Conservation (phyloP, 2,888 invertebrate species). For the Carterocephalus palaemon region DNA sequence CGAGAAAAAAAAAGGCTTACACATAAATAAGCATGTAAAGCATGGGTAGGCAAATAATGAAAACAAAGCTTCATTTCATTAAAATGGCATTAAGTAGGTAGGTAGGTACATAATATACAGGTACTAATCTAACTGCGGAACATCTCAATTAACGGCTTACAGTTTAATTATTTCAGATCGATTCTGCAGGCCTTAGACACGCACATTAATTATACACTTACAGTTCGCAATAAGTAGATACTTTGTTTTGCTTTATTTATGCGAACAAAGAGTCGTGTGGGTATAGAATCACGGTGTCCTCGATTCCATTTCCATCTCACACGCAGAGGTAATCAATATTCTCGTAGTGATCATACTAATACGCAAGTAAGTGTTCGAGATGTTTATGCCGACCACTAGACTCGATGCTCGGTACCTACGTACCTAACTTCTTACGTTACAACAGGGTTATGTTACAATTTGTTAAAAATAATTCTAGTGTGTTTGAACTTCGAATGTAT, state of each 20-base stretch:
- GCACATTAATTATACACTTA: conserved; percentile 11
- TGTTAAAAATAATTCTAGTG: conserved; percentile 10
- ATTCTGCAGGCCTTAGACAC: conserved; percentile 13
- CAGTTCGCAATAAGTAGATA: not conserved
- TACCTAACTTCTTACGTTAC: no score
- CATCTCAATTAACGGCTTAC: not conserved
- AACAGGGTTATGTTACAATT: not conserved
- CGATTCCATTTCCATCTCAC: conserved; percentile 18
- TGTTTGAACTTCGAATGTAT: conserved; percentile 1
- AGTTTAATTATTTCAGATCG: conserved; percentile 1
- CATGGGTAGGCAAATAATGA: not conserved
- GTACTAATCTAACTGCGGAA: no score
- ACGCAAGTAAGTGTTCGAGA: conserved; percentile 9
- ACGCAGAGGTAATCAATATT: conserved; percentile 21
- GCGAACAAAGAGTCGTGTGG: conserved; percentile 13
- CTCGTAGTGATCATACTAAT: conserved; percentile 4
- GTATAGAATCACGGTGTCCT: conserved; percentile 16
- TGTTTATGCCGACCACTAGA: conserved; percentile 3
- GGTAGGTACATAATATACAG: conserved; percentile 7
- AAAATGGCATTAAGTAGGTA: no score
- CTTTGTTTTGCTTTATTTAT: conserved; percentile 17
- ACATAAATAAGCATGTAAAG: not conserved
- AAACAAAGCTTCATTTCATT: not conserved
- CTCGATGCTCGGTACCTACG: no score
- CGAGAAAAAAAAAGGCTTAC: no score